Evolutionary conservation across 2,888 invertebrate genomes (phyloP), one percentile per base, ranked within the genome.

Genomic region (Habroteleia sp.): DNA sequence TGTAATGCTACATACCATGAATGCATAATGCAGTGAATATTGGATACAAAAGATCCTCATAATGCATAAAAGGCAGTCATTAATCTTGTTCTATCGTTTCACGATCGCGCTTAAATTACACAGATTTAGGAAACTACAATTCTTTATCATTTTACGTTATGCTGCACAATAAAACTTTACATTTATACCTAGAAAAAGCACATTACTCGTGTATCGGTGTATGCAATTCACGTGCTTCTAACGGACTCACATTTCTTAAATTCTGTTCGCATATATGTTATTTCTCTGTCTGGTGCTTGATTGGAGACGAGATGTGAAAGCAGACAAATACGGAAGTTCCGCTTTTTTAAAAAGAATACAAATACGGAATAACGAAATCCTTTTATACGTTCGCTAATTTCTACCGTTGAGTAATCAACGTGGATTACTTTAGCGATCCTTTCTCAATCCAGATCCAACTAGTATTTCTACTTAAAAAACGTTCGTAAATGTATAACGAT

Each of bases 241-340:
- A 20, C 54, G 14, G 33, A 17, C 46, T 56, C 31, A 10, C 46
- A 46, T 66, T 66, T 46, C 73, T 62, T 74, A 54, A 52, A 44
- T 66, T 48, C 23, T 35, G 20, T 58, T 46, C 39, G 62, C 56
- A 74, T 42, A 48, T 56, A n/a, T n/a, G n/a, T n/a, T n/a, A 68
- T 50, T 66, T 74, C 66, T 63, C 63, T 60, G 56, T 58, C 68
- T 39, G 48, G 46, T 11, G 56, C 68, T 69, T 68, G 68, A 74
- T 74, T 69, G 68, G 60, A 63, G 63, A 42, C 54, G 56, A 62
- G 68, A 74, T 56, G 62, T 29, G 74, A 68, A 50, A 50, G 50
- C 63, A 42, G 68, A 74, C 68, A 63, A 63, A 74, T 69, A 68
- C 74, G 63, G 74, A 63, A 74, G 56, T 63, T 69, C 39, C 52